Evolutionary conservation across 35 echinoderm and acorn worm genomes (phyloP).

Genomic region (Heliocidaris erythrogramma): DNA sequence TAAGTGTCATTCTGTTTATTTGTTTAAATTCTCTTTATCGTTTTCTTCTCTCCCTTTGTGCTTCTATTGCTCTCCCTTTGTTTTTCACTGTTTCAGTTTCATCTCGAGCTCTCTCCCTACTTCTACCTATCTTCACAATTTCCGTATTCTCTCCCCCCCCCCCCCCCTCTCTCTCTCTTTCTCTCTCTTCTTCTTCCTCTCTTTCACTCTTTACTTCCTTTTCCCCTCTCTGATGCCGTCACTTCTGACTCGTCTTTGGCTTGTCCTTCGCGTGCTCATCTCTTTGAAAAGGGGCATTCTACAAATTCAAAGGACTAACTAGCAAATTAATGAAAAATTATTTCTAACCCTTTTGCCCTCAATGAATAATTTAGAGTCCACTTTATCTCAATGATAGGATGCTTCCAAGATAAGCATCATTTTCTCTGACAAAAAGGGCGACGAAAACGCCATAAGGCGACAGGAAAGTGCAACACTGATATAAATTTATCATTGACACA

Average conservation of each 20-base stretch:
- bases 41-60: not conserved
- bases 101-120: too few species aligned
- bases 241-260: too few species aligned
- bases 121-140: too few species aligned
- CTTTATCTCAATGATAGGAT: not conserved
- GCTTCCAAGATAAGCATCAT: not conserved
- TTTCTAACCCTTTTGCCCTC: not conserved
- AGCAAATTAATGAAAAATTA: too few species aligned
- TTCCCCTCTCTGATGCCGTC: too few species aligned
- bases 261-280: not conserved
- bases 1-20: too few species aligned
- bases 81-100: too few species aligned
- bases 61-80: not conserved
- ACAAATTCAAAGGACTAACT: not conserved
- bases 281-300: not conserved
- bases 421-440: not conserved
- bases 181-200: not conserved
- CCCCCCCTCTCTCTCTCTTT: not conserved
- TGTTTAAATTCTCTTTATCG: too few species aligned
- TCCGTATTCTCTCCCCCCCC: not conserved
- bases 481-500: too few species aligned
- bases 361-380: not conserved
- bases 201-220: too few species aligned
- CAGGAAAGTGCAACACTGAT: too few species aligned
- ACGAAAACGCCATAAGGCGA: not conserved